phyloP scores from a whole-genome alignment of 1,140 invertebrate genomes.

The Andricus grossulariae region DNA sequence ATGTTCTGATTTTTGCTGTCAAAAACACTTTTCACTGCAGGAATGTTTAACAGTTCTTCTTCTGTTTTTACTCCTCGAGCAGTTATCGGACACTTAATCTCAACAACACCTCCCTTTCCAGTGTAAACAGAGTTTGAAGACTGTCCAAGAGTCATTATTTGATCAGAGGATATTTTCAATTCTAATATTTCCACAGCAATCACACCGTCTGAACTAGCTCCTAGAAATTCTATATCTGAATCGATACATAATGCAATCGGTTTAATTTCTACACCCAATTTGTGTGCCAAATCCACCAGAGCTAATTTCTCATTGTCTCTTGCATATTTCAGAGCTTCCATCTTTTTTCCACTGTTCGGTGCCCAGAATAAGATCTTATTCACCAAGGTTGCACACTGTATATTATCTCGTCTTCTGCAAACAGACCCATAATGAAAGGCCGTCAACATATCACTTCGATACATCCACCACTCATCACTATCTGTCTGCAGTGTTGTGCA shows the following conservation, averaged over 20 bases:
- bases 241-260: constrained; percentile 70
- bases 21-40: constrained; percentile 22
- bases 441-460: constrained; percentile 61
- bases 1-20: constrained; percentile 37
- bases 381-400: constrained; percentile 54
- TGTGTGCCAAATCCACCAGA: constrained; percentile 49
- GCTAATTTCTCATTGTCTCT: constrained; percentile 60
- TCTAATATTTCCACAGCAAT: constrained; percentile 51
- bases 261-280: constrained; percentile 51
- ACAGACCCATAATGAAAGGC: constrained; percentile 66
- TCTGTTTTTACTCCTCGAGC: neutral
- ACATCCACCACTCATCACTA: constrained; percentile 54
- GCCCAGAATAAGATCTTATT: constrained; percentile 57
- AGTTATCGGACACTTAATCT: constrained; percentile 32
- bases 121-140: neutral
- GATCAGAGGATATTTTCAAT: neutral
- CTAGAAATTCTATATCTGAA: constrained; percentile 59
- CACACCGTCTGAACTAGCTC: constrained; percentile 69
- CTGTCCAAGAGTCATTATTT: neutral
- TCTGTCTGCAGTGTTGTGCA: constrained; percentile 55
- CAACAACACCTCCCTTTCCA: neutral
- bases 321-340: constrained; percentile 53
- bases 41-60: neutral
- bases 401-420: constrained; percentile 54
- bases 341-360: constrained; percentile 39